These are phyloP conservation scores for Epicauta chinensis DNA, from an alignment of 1,140 invertebrate species.

Conservation along the genomic window DNA sequence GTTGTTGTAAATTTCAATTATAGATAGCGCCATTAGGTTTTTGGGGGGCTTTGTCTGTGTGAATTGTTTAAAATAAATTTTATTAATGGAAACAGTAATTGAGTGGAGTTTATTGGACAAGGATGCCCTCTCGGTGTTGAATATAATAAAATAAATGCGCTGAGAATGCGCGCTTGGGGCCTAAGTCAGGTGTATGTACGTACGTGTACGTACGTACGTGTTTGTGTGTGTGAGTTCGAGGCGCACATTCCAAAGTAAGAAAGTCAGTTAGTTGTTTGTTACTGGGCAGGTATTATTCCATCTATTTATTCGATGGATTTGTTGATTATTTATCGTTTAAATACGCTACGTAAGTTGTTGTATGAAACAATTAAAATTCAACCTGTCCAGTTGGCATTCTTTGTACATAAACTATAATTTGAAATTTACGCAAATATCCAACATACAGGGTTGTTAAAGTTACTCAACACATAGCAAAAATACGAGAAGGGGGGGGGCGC, in stretches of 20 bases:
- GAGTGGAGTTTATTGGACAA: background rate
- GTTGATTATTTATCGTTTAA: no score
- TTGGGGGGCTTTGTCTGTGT: no score
- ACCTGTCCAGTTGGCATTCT: no score
- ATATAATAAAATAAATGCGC: slow-evolving; percentile 3
- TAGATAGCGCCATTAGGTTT: no score
- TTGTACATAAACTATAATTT: no score
- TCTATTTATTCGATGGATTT: background rate
- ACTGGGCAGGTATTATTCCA: slow-evolving; percentile 1
- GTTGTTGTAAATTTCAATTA: no score
- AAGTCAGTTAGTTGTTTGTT: slow-evolving; percentile 1
- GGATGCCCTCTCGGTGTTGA: slow-evolving; percentile 7
- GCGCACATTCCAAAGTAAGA: slow-evolving; percentile 11
- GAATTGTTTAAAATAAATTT: background rate
- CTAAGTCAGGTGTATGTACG: slow-evolving; percentile 10
- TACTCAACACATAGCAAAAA: background rate
- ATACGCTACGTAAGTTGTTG: no score
- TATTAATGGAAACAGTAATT: slow-evolving; percentile 15
- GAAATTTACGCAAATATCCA: no score
- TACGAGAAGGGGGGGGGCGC: slow-evolving; percentile 8
- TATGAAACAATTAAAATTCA: no score
- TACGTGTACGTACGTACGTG: no score
- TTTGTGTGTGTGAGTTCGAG: slow-evolving; percentile 2
- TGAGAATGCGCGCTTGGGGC: slow-evolving; percentile 8
- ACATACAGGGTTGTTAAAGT: no score